Percentiles rank a stretch among this genome's conserved stretches.
Conservation (phyloP, 64 coral and sea anemone species). For the Hydrozoanthus tunicans region DNA sequence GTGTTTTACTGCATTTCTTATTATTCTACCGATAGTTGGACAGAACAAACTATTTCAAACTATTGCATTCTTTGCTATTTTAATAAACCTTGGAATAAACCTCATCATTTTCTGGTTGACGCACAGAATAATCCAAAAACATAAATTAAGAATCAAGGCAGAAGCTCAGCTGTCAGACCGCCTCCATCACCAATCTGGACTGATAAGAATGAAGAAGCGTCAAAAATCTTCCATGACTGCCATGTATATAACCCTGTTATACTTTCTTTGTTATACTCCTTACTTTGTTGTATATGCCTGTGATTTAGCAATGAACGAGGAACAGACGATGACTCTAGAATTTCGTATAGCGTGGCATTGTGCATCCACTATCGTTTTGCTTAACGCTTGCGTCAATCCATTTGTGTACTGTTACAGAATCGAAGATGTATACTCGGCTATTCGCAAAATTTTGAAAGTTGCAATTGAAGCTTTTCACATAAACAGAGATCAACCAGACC, state of each 20-base stretch:
- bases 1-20: background rate
- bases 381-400: constrained; percentile 10
- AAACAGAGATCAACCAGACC: too few species aligned
- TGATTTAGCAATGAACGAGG: background rate
- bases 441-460: too few species aligned
- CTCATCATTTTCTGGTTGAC: background rate
- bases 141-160: background rate
- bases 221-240: background rate
- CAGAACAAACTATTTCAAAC: background rate
- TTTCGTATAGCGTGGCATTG: background rate
- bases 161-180: constrained; percentile 5
- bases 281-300: background rate
- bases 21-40: background rate
- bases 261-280: constrained; percentile 6
- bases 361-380: background rate
- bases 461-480: too few species aligned
- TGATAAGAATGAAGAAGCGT: background rate
- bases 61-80: background rate
- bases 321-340: background rate
- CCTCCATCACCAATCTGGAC: background rate
- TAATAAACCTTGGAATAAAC: background rate
- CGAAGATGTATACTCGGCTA: background rate
- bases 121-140: background rate
- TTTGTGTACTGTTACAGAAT: background rate
- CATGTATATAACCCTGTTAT: background rate